These are phyloP conservation scores for Apoderus coryli DNA, from an alignment of 2,888 invertebrate species.

Conservation along the genomic window DNA sequence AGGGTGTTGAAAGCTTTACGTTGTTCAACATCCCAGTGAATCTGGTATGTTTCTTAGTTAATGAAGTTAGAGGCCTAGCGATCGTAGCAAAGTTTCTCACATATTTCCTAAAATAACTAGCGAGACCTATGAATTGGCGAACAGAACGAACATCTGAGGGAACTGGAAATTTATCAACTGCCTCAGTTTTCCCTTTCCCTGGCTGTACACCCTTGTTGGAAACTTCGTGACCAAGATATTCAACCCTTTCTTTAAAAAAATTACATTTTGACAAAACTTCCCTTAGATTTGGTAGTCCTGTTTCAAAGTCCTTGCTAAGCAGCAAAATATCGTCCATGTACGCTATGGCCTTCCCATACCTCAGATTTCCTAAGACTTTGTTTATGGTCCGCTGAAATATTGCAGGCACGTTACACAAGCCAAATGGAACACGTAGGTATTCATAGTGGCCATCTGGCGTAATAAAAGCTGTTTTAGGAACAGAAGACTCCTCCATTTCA, in stretches of 20 bases:
- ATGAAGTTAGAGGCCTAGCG: too few relatives aligned
- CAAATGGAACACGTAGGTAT: background rate
- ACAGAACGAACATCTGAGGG: slow-evolving; percentile 17
- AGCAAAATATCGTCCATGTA: slow-evolving; percentile 15
- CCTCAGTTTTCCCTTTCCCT: slow-evolving; percentile 13
- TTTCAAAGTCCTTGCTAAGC: slow-evolving; percentile 8
- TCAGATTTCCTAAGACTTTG: slow-evolving; percentile 10
- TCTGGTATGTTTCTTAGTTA: slow-evolving; percentile 5
- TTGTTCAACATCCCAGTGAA: slow-evolving; percentile 15
- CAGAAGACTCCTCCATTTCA: too few relatives aligned
- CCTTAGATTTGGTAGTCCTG: slow-evolving; percentile 8
- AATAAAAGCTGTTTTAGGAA: too few relatives aligned
- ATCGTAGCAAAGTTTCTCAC: too few relatives aligned
- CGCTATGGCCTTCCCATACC: slow-evolving; percentile 10
- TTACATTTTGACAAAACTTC: slow-evolving; percentile 11
- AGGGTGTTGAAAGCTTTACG: too few relatives aligned
- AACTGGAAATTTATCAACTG: slow-evolving; percentile 19
- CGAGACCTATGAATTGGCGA: slow-evolving; percentile 17
- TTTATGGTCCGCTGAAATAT: slow-evolving; percentile 8
- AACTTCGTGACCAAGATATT: slow-evolving; percentile 13
- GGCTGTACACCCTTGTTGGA: slow-evolving; percentile 10
- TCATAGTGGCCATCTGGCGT: too few relatives aligned
- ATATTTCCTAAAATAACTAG: slow-evolving; percentile 18
- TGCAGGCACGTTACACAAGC: too few relatives aligned
- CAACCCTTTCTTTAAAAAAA: slow-evolving; percentile 9